These are phyloP conservation scores for Rhinichthys osculus DNA, from an alignment of 2,797 vertebrate species.

Conservation along the genomic window DNA sequence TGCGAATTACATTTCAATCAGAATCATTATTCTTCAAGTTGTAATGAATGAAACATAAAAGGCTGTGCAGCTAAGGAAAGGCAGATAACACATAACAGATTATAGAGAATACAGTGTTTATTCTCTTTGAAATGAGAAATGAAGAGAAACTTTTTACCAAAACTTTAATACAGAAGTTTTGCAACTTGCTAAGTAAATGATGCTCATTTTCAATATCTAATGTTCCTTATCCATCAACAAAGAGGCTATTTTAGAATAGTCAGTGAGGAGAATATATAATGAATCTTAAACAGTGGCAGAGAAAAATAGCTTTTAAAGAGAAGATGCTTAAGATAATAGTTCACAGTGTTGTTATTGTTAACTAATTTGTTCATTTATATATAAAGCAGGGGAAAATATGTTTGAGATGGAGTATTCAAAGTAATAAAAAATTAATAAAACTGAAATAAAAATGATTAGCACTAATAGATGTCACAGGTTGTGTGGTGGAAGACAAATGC, in stretches of 20 bases:
- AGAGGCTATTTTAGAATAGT: background rate
- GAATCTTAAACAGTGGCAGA: background rate
- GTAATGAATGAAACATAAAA: slow-evolving; percentile 33
- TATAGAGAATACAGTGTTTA: slow-evolving; percentile 15
- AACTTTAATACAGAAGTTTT: background rate
- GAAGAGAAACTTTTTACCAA: background rate
- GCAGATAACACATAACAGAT: slow-evolving; percentile 11
- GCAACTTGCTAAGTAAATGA: background rate
- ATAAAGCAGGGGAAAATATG: too few relatives aligned
- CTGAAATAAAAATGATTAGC: too few relatives aligned
- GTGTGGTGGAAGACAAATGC: too few relatives aligned
- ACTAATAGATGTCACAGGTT: too few relatives aligned
- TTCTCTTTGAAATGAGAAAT: slow-evolving; percentile 22
- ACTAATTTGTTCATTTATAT: background rate
- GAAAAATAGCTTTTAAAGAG: background rate
- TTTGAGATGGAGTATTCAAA: too few relatives aligned
- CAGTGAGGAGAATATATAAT: background rate
- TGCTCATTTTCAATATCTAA: background rate
- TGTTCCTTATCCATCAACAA: slow-evolving; percentile 3
- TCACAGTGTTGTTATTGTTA: background rate
- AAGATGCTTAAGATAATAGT: background rate
- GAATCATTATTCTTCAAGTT: slow-evolving; percentile 1
- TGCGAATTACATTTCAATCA: slow-evolving; percentile 42
- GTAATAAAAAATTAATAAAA: too few relatives aligned
- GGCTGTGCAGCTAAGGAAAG: background rate